Evolutionary conservation across 2,888 invertebrate species (phyloP), one percentile per base, ranked within the genome.

Genomic region (Caenorhabditis uteleia): DNA sequence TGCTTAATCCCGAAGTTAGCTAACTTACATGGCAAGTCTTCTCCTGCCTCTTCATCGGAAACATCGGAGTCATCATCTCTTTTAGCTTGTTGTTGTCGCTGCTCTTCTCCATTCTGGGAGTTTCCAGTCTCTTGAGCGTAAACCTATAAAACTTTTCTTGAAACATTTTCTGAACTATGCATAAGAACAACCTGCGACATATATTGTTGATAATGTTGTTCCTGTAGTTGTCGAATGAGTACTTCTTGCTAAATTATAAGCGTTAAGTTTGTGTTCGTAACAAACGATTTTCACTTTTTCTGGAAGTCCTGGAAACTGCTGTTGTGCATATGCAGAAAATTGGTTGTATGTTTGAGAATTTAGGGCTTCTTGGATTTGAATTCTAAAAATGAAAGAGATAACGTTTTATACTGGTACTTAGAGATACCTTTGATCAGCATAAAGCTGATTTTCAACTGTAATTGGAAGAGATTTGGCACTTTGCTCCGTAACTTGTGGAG

Each of bases 121-220:
- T n/a, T 16, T 10, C 14, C 14, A 5, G 85, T 84, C 69, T 85
- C 85, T 64, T 85, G 84, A 82, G 85, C 85, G 74, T 86, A 86
- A 14, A 77, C 71, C 64, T 73, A 40, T 12, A 60, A 29, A 34
- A 34, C n/a, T 10, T 34, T 34, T 34, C 34, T n/a, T 34, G 7
- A 5, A 34, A 14, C 34, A 34, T 29, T 29, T 29, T 29, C 29
- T 29, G 29, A 29, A 29, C 6, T 6, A 36, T 6, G n/a, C 7
- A 12, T n/a, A 36, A 10, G 8, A 5, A 12, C 5, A 2, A 95
- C 86, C 84, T 97, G 97, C 79, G 95, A 92, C 89, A 98, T 94
- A 84, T 98, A 98, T 83, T 97, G 95, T 83, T 95, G 93, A 84
- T 95, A 98, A 85, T 99, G 98, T 82, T 98, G 95, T 78, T 95